Base-by-base conservation (phyloP, 2,888 invertebrate species). In the Eulithis testata region DNA sequence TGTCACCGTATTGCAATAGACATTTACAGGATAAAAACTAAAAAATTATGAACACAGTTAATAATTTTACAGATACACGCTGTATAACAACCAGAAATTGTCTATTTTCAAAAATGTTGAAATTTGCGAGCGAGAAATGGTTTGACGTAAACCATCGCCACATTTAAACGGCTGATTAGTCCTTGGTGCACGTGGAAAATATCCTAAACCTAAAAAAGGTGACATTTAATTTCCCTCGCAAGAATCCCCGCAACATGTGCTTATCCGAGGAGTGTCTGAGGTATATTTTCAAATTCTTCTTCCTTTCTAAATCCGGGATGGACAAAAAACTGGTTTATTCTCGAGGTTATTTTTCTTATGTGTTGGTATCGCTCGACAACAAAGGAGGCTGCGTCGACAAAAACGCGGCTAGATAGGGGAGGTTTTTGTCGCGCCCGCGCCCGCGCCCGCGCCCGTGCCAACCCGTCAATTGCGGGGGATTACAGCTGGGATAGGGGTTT, bases 301-400 rank as follows among this genome's bases (percentile, higher is more conserved):
- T 45, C 55, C 50, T 51, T 62, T 49, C 60, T 4, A 54, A 63
- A 67, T 67, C 63, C 60, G 53, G 63, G 55, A 43, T 62, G 59
- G 55, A 54, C 63, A 60, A 67, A 63, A 64, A 63, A 60, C 49
- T 53, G 63, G 60, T 63, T 60, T 66, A 60, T 63, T 66, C 52
- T 66, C 57, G 50, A 59, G 68, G 72, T 72, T 77, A 79, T 80
- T 78, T 81, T 81, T 80, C 78, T 79, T 76, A 73, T 66, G 76
- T 65, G 73, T 72, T 74, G 73, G 73, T 75, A 80, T 74, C 72
- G 73, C 65, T 70, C 73, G 71, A 72, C 55, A 70, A 77, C 79
- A 80, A 80, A 73, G 67, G 76, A 72, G 66, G 73, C 76, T 77
- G 78, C 71, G 73, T 71, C 75, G 62, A 70, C 80, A 81, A 80